These are phyloP conservation scores for Gymnopithys bicolor DNA, from an alignment of 2,797 vertebrate genomes.

Conservation along the genomic window DNA sequence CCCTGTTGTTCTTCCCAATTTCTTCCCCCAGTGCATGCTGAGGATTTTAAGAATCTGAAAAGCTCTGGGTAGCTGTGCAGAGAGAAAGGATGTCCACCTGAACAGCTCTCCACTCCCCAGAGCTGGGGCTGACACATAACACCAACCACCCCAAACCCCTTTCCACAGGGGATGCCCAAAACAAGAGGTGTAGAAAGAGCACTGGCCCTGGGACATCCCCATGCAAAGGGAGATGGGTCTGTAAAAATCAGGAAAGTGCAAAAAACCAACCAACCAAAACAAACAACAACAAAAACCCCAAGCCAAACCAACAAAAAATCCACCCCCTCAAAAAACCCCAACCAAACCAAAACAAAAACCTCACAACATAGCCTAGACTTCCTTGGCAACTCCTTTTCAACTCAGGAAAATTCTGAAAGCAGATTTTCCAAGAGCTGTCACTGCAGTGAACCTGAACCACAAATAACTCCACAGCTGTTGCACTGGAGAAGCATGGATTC, in stretches of 20 bases:
- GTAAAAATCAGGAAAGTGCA: neutral
- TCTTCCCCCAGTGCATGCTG: neutral
- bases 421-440: constrained; percentile 17
- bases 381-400: neutral
- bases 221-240: neutral
- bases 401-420: neutral
- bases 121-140: neutral
- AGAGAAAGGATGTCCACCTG: neutral
- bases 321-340: too few relatives aligned
- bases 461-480: constrained; percentile 38
- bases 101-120: neutral
- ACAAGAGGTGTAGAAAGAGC: neutral
- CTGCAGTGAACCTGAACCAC: constrained; percentile 31
- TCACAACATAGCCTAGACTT: neutral
- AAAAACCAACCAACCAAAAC: neutral
- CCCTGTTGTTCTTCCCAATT: neutral
- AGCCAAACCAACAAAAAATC: too few relatives aligned
- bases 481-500: neutral
- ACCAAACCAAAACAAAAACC: too few relatives aligned
- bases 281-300: too few relatives aligned
- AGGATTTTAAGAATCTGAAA: neutral
- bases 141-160: neutral
- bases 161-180: neutral
- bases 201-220: neutral
- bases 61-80: neutral